Evolutionary conservation across 2,797 vertebrate species (phyloP), one percentile per base, ranked within the genome.

Genomic region (Rhodeus uyekii): DNA sequence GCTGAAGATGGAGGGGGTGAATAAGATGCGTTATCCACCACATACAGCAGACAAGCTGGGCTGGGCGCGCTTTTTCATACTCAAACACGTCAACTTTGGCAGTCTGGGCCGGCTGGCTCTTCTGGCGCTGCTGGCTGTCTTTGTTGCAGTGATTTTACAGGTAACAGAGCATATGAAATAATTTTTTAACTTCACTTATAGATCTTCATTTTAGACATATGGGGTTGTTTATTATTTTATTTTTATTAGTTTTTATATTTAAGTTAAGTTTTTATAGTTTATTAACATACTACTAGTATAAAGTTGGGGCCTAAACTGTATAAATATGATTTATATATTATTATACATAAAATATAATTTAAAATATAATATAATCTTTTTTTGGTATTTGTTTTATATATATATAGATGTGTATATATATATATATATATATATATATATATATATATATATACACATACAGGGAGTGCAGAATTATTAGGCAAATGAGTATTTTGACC

Each of bases 21-120:
- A 96, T 91, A 92, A 83, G 10, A 86, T 95, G 87, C 92, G 96
- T 29, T 99, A 98, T 86, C 96, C 97, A 0, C 97, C 97, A 0
- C 92, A 92, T 91, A 95, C 94, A 0, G 6, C 78, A 34, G 92
- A 95, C 85, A 95, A 94, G 75, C 87, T 95, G 58, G 86, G 87
- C 85, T 93, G 93, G 94, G 91, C 93, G 0, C 93, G 92, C 24
- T 93, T 95, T 89, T 92, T 96, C 86, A 84, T 96, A 85, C 89
- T 94, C 81, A 92, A 88, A 14, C 90, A 87, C 18, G 6, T 89
- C 0, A 89, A 92, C 83, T 77, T 94, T 76, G 90, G 91, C 82
- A 89, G 85, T 78, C 10, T 95, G 36, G 91, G 91, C 0, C 87
- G 87, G 29, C 85, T 94, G 85, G 77, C 79, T 2, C 81, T 93